Evolutionary conservation across 2,113 vertebrate species (phyloP), one percentile per base, ranked within the genome.

Genomic region (Lasiurus borealis): DNA sequence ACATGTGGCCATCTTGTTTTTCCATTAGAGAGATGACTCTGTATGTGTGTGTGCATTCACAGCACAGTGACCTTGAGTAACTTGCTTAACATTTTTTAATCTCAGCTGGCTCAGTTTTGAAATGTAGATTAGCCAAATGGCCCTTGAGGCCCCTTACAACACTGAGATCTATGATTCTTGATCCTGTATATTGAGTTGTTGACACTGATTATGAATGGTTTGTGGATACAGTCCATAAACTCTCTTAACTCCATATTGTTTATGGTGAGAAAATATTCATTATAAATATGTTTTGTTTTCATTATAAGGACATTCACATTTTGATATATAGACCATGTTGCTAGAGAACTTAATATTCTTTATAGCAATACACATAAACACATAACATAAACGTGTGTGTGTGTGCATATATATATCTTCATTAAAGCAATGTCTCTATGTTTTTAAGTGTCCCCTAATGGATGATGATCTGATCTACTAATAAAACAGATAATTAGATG

Each of bases 401-500:
- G 40, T 40, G 6, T 27, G 27, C 5, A 13, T 69, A 27, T 69
- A 31, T 66, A 23, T 84, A 81, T 95, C 93, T 97, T 97, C 89
- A 80, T 96, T 54, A 19, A 85, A 94, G 88, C 52, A 94, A 62
- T 92, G 14, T 95, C 96, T 98, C 95, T 95, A 84, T 59, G 5
- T 88, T 94, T 94, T 93, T 94, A 96, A 97, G 88, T 95, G 59
- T 36, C 97, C 66, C 85, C 77, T 97, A 78, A 97, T 81, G n/a
- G 12, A 93, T 95, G 76, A 19, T 86, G 93, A 93, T 91, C 59
- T 2, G 48, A 92, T 97, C 57, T 62, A 80, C 86, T 96, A 97
- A 97, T 95, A 91, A 97, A 97, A 94, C 31, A 96, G 90, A 92
- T 97, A 94, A 97, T 97, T 97, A 97, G 77, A 40, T 88, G 46